phyloP scores from a whole-genome alignment of 2,113 vertebrate species.

The Megaceryle maxima region DNA sequence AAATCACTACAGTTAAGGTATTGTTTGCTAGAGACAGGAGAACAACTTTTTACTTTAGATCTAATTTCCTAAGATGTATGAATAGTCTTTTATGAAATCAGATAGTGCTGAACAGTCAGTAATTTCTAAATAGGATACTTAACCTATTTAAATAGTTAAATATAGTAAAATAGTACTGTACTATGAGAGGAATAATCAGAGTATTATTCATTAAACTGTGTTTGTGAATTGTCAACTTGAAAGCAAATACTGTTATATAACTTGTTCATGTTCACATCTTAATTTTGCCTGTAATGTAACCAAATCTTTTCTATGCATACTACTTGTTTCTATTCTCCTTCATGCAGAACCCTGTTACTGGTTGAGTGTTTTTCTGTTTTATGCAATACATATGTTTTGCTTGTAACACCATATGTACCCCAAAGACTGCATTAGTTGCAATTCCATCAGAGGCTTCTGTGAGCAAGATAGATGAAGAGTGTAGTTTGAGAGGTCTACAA shows the following conservation, averaged over 20 bases:
- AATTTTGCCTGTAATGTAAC: not conserved
- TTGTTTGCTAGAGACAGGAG: not conserved
- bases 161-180: not conserved
- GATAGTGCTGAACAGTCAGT: not conserved
- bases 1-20: not conserved
- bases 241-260: not conserved
- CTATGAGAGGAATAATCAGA: not conserved
- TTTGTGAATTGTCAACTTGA: not conserved
- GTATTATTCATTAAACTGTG: not conserved
- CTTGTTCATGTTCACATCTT: not conserved
- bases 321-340: not conserved
- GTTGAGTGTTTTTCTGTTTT: not conserved
- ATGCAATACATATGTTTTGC: not conserved
- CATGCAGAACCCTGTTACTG: not conserved
- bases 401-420: not conserved
- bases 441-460: slow-evolving; percentile 54
- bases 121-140: not conserved
- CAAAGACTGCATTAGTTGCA: slow-evolving; percentile 29
- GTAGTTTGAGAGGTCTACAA: slow-evolving; percentile 52
- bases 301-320: not conserved
- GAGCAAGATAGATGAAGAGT: slow-evolving; percentile 43
- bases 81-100: not conserved
- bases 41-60: not conserved
- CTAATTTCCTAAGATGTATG: not conserved
- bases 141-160: not conserved